Percentiles rank a stretch among this genome's conserved stretches.
Conservation (phyloP, 2,113 vertebrate species). For the Microcebus jonahi region DNA sequence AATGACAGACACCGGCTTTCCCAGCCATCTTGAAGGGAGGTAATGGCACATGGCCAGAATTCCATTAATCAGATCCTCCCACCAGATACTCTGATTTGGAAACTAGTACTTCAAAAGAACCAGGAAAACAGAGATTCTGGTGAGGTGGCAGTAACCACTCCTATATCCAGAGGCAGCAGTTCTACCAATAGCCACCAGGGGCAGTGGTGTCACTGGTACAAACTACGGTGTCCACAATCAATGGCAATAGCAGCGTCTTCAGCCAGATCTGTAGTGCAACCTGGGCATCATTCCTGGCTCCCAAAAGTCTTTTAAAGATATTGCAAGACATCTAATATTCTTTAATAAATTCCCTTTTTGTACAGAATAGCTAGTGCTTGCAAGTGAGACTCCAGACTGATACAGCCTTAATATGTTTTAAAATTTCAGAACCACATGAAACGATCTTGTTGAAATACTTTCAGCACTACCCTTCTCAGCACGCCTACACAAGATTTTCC, state of each 20-base stretch:
- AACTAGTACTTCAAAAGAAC: neutral
- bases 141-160: neutral
- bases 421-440: neutral
- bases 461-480: neutral
- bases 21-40: neutral
- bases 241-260: accelerated
- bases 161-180: neutral
- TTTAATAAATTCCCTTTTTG: neutral
- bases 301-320: neutral
- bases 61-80: neutral
- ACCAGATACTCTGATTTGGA: neutral
- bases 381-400: neutral
- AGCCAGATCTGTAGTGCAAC: neutral
- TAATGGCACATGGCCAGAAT: neutral
- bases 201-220: accelerated
- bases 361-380: neutral
- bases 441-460: neutral
- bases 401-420: neutral
- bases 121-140: neutral
- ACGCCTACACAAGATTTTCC: neutral
- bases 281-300: neutral
- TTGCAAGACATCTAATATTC: neutral
- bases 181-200: neutral
- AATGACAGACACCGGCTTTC: neutral
- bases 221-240: accelerated